These are phyloP conservation scores for Heterohyrax brucei DNA, from an alignment of 2,797 vertebrate species.

Conservation along the genomic window DNA sequence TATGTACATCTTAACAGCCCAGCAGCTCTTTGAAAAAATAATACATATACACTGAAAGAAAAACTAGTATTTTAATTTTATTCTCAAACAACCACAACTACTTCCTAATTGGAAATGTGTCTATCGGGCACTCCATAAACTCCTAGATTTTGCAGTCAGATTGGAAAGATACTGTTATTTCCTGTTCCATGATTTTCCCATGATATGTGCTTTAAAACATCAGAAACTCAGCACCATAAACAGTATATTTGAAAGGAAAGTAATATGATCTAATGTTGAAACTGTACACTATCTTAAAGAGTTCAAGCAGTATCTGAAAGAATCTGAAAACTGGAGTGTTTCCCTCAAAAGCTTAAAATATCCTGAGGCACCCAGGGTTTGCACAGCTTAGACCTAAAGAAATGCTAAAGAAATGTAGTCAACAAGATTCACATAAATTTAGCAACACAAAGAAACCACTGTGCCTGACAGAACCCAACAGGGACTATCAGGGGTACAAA, in stretches of 20 bases:
- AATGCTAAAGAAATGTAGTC: background rate
- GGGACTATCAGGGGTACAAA: background rate
- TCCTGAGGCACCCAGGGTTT: background rate
- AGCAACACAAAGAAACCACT: background rate
- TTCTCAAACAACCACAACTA: constrained; percentile 12
- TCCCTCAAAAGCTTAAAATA: background rate
- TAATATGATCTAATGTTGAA: background rate
- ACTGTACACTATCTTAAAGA: background rate
- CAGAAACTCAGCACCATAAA: background rate
- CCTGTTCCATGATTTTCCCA: background rate
- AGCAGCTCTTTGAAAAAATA: background rate
- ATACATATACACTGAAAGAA: background rate
- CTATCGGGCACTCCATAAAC: background rate
- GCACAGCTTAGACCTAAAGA: background rate
- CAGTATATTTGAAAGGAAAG: background rate
- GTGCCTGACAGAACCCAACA: background rate
- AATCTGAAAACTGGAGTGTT: background rate
- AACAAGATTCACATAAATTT: background rate
- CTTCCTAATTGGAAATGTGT: background rate
- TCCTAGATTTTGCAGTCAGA: background rate
- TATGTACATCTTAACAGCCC: background rate
- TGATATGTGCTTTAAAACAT: background rate
- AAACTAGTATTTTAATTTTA: background rate
- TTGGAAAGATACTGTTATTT: background rate
- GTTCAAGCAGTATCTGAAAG: background rate